phyloP scores from a whole-genome alignment of 2,113 vertebrate genomes.

The Cephalopterus ornatus region DNA sequence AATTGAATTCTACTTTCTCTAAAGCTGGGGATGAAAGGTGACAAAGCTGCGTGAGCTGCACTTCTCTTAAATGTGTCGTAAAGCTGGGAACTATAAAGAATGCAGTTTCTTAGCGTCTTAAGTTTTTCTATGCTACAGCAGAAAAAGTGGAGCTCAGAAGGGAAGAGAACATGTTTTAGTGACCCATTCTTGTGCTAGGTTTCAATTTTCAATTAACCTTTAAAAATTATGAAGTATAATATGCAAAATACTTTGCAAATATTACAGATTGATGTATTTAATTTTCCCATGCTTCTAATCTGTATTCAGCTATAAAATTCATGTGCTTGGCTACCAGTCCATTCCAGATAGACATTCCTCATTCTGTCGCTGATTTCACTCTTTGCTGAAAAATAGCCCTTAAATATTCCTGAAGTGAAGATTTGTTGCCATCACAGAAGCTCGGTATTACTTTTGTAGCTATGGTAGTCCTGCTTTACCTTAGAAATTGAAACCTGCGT shows the following conservation, averaged over 20 bases:
- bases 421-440: not conserved
- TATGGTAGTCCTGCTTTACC: not conserved
- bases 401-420: not conserved
- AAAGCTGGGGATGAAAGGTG: not conserved
- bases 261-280: not conserved
- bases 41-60: not conserved
- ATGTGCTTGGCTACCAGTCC: not conserved
- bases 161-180: not conserved
- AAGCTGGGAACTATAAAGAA: not conserved
- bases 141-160: not conserved
- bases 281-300: not conserved
- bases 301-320: not conserved
- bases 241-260: not conserved
- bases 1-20: not conserved
- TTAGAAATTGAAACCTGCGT: not conserved
- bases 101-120: not conserved
- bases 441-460: rapidly evolving
- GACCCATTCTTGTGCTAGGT: not conserved
- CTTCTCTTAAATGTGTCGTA: not conserved
- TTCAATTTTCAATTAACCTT: not conserved
- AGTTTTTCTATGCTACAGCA: not conserved
- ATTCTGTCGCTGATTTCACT: not conserved
- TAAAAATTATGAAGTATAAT: not conserved
- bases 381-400: not conserved
- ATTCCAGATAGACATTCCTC: not conserved